Evolutionary conservation across 2,797 vertebrate genomes (phyloP), one percentile per base, ranked within the genome.

Genomic region (Megalops cyprinoides): DNA sequence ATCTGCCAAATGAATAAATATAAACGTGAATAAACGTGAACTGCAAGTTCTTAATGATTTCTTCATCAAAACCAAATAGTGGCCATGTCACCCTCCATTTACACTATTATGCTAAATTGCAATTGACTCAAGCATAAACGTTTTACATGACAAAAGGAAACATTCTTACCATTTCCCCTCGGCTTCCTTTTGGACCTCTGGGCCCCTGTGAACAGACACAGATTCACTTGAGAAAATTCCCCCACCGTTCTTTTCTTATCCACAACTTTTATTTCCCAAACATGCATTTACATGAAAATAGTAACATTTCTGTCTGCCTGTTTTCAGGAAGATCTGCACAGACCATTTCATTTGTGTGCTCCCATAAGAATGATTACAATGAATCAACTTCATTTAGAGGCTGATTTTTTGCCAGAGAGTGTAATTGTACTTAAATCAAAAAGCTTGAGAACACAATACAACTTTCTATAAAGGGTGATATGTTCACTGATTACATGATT

Each of bases 121-220:
- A 51, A 56, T 37, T 10, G 73, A 74, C 4, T 48, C 6, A 28
- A 49, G 74, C 14, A 8, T 10, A 49, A 25, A 49, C 48, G 14
- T 15, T 49, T 49, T 79, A 49, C 23, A 28, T 65, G 15, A 56
- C 42, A 42, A 73, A 58, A 58, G 18, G 10, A 82, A 49, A 79
- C 7, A 62, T 71, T 85, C 95, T 97, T 93, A 99, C 98, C 94
- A 97, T 96, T 96, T 98, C 96, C 60, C 98, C 98, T 75, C 87
- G 85, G 82, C 87, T 91, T 91, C 98, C 98, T 87, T 94, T 99
- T 83, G 95, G 94, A 83, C 98, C 98, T 89, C 94, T 94, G 0
- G 83, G 91, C 77, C 98, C 98, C 98, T 99, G 85, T 49, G 79
- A 78, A 82, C 39, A 39, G 74, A 74, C 65, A 83, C 37, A 81